These are phyloP conservation scores for Leucopsar rothschildi DNA, from an alignment of 2,113 vertebrate species.

Conservation along the genomic window DNA sequence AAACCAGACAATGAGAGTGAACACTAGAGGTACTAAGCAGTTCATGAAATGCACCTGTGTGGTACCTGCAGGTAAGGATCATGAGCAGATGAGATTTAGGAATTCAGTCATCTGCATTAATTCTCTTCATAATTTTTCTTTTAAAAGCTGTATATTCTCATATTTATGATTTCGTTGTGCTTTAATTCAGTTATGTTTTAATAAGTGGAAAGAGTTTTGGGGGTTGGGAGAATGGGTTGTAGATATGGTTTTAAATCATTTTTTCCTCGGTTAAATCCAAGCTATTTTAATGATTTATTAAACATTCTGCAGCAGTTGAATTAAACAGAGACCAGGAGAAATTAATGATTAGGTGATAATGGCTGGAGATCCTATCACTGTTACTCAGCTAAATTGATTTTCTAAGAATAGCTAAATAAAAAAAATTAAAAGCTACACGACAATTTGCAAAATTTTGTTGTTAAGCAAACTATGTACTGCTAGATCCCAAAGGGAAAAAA, in stretches of 20 bases:
- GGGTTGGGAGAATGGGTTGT: neutral
- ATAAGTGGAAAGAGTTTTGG: neutral
- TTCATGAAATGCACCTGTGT: neutral
- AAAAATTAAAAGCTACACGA: neutral
- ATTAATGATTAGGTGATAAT: slow-evolving; percentile 24
- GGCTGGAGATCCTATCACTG: neutral
- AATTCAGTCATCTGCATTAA: neutral
- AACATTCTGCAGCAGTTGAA: neutral
- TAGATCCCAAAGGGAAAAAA: neutral
- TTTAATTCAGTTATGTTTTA: slow-evolving; percentile 3
- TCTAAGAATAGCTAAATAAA: slow-evolving; percentile 12
- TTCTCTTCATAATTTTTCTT: neutral
- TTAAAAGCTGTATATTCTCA: neutral
- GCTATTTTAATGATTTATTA: slow-evolving; percentile 49
- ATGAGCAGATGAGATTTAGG: neutral
- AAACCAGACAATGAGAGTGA: neutral
- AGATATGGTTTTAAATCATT: slow-evolving; percentile 38
- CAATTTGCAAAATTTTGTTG: neutral
- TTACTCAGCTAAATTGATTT: slow-evolving; percentile 15
- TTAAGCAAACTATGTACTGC: fast-evolving
- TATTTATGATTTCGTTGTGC: slow-evolving; percentile 6
- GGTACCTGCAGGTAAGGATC: neutral
- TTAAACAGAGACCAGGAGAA: slow-evolving; percentile 18
- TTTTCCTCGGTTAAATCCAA: slow-evolving; percentile 18
- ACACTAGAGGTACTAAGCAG: neutral